Base-by-base conservation (phyloP, 2,888 invertebrate genomes). In the Euplexia lucipara region DNA sequence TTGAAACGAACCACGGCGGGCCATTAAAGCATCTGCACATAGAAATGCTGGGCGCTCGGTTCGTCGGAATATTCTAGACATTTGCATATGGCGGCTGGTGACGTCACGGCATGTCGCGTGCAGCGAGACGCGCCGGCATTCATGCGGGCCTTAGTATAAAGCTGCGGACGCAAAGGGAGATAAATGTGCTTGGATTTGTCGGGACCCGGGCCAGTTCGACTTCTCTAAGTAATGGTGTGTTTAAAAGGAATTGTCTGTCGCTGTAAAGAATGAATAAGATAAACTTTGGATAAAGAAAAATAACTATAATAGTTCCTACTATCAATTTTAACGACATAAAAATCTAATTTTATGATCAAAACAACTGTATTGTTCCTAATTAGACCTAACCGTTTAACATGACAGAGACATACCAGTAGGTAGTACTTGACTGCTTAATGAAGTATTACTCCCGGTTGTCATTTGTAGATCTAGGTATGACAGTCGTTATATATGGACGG, bases 11-110 rank as follows among this genome's bases (percentile, higher is more conserved):
- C 79, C 81, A 82, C 82, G 81, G 76, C 75, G 81, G 79, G 81
- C 86, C 85, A 87, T 87, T 87, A 86, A 81, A 82, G 86, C 84
- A 84, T 88, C 84, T 84, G 82, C 79, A 84, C 82, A 84, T 83
- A 82, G 85, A 70, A 79, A 79, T 75, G 79, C 71, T 78, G 76
- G 76, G 72, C 56, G 74, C 78, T 79, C 61, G 52, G 74, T 67
- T 79, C 79, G 70, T 71, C 49, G 67, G 79, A 82, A 82, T 75
- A 81, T 82, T 82, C 82, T 82, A 82, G 79, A 81, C 64, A 82
- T 82, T 82, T 82, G 79, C 82, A 82, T 82, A 79, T 82, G 75
- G 77, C 76, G 74, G 62, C 78, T 71, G 56, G 69, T 86, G 88
- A 84, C 86, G 86, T 86, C 86, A 87, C 82, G 68, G 70, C 62